Percentiles rank a stretch among this genome's conserved stretches.
phyloP scores from a whole-genome alignment of 2,113 vertebrate genomes.

The Odocoileus virginianus region DNA sequence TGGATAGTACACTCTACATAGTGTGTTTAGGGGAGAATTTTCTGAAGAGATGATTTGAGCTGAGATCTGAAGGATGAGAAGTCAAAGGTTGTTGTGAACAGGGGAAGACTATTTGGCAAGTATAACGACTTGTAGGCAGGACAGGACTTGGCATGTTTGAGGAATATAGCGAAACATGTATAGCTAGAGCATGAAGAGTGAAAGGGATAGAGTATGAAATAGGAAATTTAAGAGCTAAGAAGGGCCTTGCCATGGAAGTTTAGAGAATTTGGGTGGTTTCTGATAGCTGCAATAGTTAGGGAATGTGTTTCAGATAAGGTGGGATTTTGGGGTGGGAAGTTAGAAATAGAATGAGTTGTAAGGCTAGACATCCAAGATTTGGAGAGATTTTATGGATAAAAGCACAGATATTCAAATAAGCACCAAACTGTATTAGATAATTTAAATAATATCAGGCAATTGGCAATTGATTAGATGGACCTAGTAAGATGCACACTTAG shows the following conservation, averaged over 20 bases:
- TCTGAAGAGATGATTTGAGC: neutral
- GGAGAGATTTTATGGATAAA: neutral
- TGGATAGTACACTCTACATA: neutral
- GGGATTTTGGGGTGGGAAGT: neutral
- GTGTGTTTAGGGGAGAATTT: neutral
- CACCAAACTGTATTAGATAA: neutral
- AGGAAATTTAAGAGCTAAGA: neutral
- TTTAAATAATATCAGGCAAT: neutral
- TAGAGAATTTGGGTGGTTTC: neutral
- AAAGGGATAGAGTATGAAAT: neutral
- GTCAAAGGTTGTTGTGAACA: neutral
- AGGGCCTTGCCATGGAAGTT: neutral
- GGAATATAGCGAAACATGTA: neutral
- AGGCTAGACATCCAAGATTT: neutral
- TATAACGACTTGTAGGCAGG: neutral
- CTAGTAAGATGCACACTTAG: neutral
- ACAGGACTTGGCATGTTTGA: neutral
- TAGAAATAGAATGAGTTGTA: conserved; percentile 4
- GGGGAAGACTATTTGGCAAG: neutral
- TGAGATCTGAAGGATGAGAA: neutral
- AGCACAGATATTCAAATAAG: neutral
- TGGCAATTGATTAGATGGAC: neutral
- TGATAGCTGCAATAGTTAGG: neutral
- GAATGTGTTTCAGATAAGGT: neutral
- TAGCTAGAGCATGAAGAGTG: neutral